Conservation (phyloP, 2,113 vertebrate genomes). For the Eudyptes chrysolophus region DNA sequence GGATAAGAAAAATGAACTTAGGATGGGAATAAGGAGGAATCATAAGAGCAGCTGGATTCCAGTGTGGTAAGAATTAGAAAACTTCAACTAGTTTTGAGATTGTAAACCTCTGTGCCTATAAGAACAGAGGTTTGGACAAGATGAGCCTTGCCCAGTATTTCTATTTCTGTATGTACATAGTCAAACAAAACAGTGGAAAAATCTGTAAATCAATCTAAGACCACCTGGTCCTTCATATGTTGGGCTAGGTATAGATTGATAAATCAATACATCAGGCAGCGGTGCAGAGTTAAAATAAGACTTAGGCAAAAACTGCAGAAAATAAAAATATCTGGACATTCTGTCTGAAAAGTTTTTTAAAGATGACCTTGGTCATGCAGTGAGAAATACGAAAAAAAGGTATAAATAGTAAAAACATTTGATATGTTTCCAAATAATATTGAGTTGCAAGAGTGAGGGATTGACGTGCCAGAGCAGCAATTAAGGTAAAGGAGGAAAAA, state of each 20-base stretch:
- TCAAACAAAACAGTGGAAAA: neutral
- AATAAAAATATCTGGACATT: neutral
- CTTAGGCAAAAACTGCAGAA: neutral
- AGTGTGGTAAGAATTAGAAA: neutral
- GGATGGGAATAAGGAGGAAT: neutral
- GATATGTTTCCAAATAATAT: neutral
- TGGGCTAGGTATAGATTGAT: neutral
- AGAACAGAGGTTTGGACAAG: neutral
- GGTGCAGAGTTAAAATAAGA: neutral
- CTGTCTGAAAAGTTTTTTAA: neutral
- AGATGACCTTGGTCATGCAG: neutral
- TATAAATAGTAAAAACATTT: neutral
- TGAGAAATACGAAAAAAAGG: neutral
- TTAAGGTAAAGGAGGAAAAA: neutral
- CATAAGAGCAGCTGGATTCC: neutral
- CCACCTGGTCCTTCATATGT: neutral
- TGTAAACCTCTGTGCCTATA: neutral
- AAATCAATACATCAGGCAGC: neutral
- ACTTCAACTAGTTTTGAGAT: neutral
- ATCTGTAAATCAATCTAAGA: neutral
- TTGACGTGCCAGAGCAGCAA: neutral
- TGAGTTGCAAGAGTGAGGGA: neutral
- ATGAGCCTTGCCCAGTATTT: neutral
- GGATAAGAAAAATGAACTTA: neutral
- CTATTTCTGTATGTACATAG: neutral